These are phyloP conservation scores for Orgyia antiqua DNA, from an alignment of 2,888 invertebrate species.

Conservation along the genomic window DNA sequence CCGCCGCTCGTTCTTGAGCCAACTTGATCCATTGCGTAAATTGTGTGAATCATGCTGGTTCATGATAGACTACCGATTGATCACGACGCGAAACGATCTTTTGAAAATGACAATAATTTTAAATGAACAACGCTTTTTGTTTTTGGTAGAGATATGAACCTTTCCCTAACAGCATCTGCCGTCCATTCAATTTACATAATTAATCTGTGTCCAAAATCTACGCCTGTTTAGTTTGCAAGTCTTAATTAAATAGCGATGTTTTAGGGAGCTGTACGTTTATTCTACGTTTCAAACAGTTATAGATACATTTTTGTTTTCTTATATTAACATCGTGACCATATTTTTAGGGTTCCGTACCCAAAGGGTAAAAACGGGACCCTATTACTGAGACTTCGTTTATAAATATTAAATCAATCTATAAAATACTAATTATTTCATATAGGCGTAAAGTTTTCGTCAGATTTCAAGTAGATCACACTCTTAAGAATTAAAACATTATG, in stretches of 20 bases:
- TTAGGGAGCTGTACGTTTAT: conserved; percentile 9
- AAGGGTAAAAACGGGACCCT: too few species aligned
- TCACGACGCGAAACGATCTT: conserved; percentile 34
- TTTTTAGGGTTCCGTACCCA: too few species aligned
- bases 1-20: conserved; percentile 24
- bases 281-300: too few species aligned
- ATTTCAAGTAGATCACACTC: too few species aligned
- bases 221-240: conserved; percentile 35
- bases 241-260: conserved; percentile 42
- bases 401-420: too few species aligned
- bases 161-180: conserved; percentile 48
- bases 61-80: conserved; percentile 39
- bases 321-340: too few species aligned
- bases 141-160: conserved; percentile 40
- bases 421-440: too few species aligned
- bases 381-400: too few species aligned
- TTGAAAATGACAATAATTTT: conserved; percentile 29
- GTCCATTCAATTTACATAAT: conserved; percentile 57
- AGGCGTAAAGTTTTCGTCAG: too few species aligned
- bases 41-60: conserved; percentile 39
- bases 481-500: too few species aligned
- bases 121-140: conserved; percentile 24
- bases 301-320: too few species aligned
- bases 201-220: conserved; percentile 45
- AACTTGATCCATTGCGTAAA: conserved; percentile 35